Base-by-base conservation (phyloP, 2,113 vertebrate species). In the Plotosus lineatus region DNA sequence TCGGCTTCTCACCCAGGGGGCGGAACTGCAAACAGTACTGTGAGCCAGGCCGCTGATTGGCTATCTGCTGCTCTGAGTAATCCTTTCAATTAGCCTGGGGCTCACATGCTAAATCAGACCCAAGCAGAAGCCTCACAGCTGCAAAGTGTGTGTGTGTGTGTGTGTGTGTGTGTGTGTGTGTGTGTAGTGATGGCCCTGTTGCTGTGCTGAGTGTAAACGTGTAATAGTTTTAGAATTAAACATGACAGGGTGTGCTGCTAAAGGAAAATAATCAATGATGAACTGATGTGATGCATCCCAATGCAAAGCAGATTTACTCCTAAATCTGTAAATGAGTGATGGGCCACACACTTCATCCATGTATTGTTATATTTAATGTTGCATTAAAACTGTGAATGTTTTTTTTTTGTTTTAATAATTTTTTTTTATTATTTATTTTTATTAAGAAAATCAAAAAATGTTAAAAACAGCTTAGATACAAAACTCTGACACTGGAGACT, bases 81-180 rank as follows among this genome's bases (percentile, higher is more conserved):
- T 33, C 78, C 66, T 85, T 75, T 46, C 78, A 72, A 83, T 85
- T 78, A 80, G 65, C 84, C 84, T 38, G 48, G 44, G 78, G 58
- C 55, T 48, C 56, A 58, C 66, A 71, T 80, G 78, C 72, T 69
- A 82, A 79, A 78, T 82, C 79, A 75, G 51, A 46, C 76, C 46
- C 31, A 42, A 58, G 55, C 61, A 53, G 31, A 76, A 77, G 75
- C 42, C 51, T 71, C 33, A 53, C 77, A 46, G 36, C 50, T 36
- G 26, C 19, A 78, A 23, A 55, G 19, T 48, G n/a, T 40, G 65
- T 36, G 38, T 40, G 50, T 44, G 66, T 51, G 68, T 56, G 31
- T 69, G 60, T 56, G 66, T 68, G 51, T 31, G 58, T 75, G 72
- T 60, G 77, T 69, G 78, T 69, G 50, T 44, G 42, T 65, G 81